These are phyloP conservation scores for Colinus virginianus DNA, from an alignment of 2,113 vertebrate genomes.

Conservation along the genomic window DNA sequence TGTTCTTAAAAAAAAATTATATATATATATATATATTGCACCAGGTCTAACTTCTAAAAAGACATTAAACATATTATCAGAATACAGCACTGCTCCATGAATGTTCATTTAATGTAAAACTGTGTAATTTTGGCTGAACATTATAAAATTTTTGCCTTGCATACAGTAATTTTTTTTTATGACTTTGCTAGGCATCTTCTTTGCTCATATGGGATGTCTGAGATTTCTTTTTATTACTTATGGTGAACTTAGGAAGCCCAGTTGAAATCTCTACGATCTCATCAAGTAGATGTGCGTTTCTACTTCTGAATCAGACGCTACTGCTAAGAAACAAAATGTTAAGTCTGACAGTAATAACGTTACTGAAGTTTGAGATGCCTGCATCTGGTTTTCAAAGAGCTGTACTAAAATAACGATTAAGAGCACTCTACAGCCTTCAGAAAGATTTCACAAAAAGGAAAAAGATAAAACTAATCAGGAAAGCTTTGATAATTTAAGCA, in stretches of 20 bases:
- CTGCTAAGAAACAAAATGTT: slow-evolving; percentile 33
- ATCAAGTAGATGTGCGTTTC: not conserved
- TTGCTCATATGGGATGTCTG: slow-evolving; percentile 13
- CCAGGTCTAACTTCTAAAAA: not conserved
- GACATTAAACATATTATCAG: not conserved
- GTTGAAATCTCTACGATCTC: not conserved
- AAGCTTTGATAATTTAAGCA: not conserved
- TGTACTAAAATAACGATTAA: slow-evolving; percentile 30
- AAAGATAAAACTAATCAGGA: slow-evolving; percentile 22
- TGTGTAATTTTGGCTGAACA: not conserved
- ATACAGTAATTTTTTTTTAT: slow-evolving; percentile 18
- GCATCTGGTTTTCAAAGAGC: slow-evolving; percentile 39
- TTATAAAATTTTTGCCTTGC: not conserved
- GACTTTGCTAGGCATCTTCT: slow-evolving; percentile 24
- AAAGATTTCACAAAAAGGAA: slow-evolving; percentile 21
- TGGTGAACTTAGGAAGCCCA: not conserved
- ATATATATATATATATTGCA: not conserved
- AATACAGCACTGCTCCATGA: not conserved
- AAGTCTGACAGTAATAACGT: slow-evolving; percentile 23
- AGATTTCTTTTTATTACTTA: slow-evolving; percentile 34
- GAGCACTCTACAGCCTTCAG: slow-evolving; percentile 23
- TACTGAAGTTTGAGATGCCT: slow-evolving; percentile 36
- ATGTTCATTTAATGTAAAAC: slow-evolving; percentile 14
- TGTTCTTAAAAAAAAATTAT: not conserved
- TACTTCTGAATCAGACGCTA: slow-evolving; percentile 30